phyloP scores from a whole-genome alignment of 2,888 invertebrate species.

The Lithophane socia region DNA sequence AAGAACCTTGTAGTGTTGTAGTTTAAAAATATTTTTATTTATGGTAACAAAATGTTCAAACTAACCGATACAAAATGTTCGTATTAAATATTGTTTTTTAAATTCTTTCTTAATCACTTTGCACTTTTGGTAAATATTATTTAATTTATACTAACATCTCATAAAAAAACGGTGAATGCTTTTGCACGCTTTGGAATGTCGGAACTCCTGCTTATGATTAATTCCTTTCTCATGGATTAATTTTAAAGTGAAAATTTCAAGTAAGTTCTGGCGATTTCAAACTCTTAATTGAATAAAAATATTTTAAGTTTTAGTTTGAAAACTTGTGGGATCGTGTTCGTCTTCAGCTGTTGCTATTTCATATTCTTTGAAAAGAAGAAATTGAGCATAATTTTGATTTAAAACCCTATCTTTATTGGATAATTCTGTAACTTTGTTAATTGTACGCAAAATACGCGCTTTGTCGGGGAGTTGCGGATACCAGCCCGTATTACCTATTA shows the following conservation, averaged over 20 bases:
- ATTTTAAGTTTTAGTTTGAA: slow-evolving; percentile 54
- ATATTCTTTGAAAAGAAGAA: slow-evolving; percentile 31
- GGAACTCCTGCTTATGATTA: slow-evolving; percentile 5
- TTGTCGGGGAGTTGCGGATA: too few relatives aligned
- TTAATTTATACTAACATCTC: neutral
- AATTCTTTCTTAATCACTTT: neutral
- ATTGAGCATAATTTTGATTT: slow-evolving; percentile 16
- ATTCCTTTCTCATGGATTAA: slow-evolving; percentile 26
- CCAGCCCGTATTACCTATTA: too few relatives aligned
- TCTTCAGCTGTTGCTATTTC: slow-evolving; percentile 48
- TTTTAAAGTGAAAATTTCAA: slow-evolving; percentile 46
- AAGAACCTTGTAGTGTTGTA: neutral
- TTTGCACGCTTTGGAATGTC: neutral
- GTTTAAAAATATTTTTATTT: neutral
- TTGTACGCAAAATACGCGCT: too few relatives aligned
- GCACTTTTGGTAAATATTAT: too few relatives aligned
- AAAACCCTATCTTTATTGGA: slow-evolving; percentile 8
- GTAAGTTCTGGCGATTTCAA: slow-evolving; percentile 51
- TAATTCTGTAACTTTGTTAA: neutral
- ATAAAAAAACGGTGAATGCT: neutral
- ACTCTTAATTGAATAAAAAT: slow-evolving; percentile 59
- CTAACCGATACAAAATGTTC: neutral
- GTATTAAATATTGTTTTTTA: neutral
- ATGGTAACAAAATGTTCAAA: neutral
- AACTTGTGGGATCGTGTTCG: slow-evolving; percentile 41